A percentile compares a stretch with the other conserved stretches of the same genome.
Conservation (phyloP, 2,888 invertebrate species). For the Sminthurinus aureus region DNA sequence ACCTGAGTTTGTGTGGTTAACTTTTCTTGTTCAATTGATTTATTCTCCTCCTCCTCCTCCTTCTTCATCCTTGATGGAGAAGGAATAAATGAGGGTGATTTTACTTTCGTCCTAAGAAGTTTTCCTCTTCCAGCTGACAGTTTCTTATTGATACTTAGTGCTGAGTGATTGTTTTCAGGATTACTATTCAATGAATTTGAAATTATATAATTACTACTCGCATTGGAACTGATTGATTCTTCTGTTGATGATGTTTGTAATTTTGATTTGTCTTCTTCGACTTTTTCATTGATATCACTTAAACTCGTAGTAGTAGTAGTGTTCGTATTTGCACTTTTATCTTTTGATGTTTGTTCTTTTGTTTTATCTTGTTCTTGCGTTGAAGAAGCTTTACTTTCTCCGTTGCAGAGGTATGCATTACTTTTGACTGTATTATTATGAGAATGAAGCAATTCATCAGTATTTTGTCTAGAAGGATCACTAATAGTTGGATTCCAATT, state of each 20-base stretch:
- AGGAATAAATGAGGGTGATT: neutral
- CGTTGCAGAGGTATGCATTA: too few relatives aligned
- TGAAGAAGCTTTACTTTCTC: too few relatives aligned
- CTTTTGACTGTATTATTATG: too few relatives aligned
- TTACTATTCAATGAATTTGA: too few relatives aligned
- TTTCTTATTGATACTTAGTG: neutral
- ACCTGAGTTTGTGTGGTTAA: neutral
- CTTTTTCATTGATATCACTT: neutral
- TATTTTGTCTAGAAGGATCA: too few relatives aligned
- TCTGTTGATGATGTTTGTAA: too few relatives aligned
- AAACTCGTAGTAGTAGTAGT: neutral
- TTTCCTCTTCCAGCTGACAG: slow-evolving; percentile 17
- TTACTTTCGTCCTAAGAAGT: neutral
- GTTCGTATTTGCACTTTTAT: neutral
- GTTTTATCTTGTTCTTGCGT: neutral
- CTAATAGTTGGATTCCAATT: too few relatives aligned
- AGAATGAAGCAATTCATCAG: too few relatives aligned
- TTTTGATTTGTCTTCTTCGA: too few relatives aligned
- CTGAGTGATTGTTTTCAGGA: neutral
- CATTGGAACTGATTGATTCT: too few relatives aligned
- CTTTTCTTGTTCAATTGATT: neutral
- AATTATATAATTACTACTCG: too few relatives aligned
- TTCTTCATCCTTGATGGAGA: neutral
- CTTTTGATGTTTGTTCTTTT: too few relatives aligned
- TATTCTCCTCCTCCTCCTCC: neutral